phyloP scores from a whole-genome alignment of 2,113 vertebrate genomes.

The Machaerirhynchus nigripectus region DNA sequence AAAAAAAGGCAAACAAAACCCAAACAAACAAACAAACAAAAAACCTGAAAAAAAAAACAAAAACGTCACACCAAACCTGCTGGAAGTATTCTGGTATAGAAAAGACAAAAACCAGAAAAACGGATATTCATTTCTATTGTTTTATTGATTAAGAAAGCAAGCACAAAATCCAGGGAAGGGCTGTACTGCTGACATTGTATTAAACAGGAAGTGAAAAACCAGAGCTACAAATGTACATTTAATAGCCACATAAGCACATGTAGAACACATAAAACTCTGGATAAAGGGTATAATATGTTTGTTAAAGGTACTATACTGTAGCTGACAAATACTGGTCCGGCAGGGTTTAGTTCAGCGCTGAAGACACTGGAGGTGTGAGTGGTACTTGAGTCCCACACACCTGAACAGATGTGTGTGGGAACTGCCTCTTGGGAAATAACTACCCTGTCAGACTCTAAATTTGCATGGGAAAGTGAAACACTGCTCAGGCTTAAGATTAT shows the following conservation, averaged over 20 bases:
- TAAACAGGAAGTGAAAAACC: neutral
- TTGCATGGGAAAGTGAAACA: neutral
- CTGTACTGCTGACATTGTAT: neutral
- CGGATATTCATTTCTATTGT: neutral
- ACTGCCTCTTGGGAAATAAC: neutral
- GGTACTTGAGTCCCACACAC: neutral
- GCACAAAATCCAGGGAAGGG: neutral
- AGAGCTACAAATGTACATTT: neutral
- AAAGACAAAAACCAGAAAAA: neutral
- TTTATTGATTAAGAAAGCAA: neutral
- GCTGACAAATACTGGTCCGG: neutral
- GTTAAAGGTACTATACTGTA: neutral
- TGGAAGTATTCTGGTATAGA: neutral
- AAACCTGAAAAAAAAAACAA: neutral
- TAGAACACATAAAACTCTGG: neutral
- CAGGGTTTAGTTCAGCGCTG: neutral
- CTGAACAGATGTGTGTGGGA: neutral
- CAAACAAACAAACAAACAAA: neutral
- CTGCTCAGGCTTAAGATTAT: neutral
- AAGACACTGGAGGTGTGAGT: neutral
- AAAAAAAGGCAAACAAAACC: neutral
- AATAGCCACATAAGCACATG: neutral
- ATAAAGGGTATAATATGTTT: neutral
- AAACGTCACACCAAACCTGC: neutral
- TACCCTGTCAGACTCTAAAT: neutral